phyloP scores from a whole-genome alignment of 1,140 invertebrate genomes.

The Drosophila repletoides region DNA sequence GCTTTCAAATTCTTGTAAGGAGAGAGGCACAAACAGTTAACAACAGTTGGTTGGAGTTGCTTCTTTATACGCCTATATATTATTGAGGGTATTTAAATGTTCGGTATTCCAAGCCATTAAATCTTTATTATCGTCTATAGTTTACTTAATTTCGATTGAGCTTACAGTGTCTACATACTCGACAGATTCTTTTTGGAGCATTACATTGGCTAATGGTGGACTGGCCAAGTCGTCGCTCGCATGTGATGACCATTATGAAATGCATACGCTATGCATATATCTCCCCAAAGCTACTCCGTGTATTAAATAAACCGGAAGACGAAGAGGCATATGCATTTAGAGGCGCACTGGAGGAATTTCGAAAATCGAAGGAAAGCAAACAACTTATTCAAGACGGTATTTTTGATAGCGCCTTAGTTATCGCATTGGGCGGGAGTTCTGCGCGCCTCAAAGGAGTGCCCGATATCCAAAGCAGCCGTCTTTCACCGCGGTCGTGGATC shows the following conservation, averaged over 20 bases:
- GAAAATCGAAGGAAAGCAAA: background rate
- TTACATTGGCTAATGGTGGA: too few relatives aligned
- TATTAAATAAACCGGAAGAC: slow-evolving; percentile 2
- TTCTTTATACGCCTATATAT: too few relatives aligned
- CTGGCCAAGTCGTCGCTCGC: too few relatives aligned
- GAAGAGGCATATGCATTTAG: background rate
- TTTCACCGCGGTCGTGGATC: slow-evolving; percentile 29
- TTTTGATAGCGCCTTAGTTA: slow-evolving; percentile 35
- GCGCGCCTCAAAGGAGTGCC: background rate
- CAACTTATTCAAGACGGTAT: slow-evolving; percentile 24
- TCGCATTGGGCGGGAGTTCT: slow-evolving; percentile 2
- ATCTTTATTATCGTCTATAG: too few relatives aligned
- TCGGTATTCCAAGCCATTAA: too few relatives aligned
- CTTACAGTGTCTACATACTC: too few relatives aligned
- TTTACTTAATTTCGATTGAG: too few relatives aligned
- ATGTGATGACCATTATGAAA: background rate
- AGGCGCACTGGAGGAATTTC: slow-evolving; percentile 2
- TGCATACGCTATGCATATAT: slow-evolving; percentile 30
- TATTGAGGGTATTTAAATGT: too few relatives aligned
- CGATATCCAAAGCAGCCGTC: background rate
- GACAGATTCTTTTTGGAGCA: too few relatives aligned
- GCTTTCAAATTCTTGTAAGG: too few relatives aligned
- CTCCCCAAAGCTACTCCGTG: slow-evolving; percentile 24
- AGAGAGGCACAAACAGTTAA: too few relatives aligned
- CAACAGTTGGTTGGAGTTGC: too few relatives aligned